Percentiles rank a stretch among this genome's conserved stretches.
Evolutionary conservation across 30 jellyfish, hydroid and myxozoan species (phyloP).

Genomic region (Hydractinia symbiolongicarpus): DNA sequence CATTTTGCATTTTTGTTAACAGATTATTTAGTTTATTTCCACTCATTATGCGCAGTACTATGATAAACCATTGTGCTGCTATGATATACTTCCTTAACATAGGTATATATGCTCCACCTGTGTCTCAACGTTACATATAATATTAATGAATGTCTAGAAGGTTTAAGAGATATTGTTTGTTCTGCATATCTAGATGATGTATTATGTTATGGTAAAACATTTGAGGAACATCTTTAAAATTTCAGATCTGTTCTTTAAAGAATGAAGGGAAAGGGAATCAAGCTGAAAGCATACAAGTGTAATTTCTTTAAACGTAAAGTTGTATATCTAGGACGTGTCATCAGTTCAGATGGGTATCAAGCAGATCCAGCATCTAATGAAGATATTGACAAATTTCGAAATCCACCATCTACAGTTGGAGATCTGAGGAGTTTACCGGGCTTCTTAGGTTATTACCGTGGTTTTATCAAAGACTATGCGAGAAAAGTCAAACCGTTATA

Average conservation of each 20-base stretch:
- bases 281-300: constrained; percentile 46
- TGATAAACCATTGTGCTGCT: neutral
- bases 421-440: constrained; percentile 10
- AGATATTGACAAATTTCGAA: constrained; percentile 14
- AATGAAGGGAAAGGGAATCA: constrained; percentile 26
- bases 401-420: constrained; percentile 22
- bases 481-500: constrained; percentile 27
- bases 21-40: neutral
- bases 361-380: constrained; percentile 24
- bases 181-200: no score
- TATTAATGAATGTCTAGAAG: no score
- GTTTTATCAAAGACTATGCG: constrained; percentile 31
- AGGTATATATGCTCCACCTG: constrained; percentile 41
- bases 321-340: constrained; percentile 34
- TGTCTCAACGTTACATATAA: no score
- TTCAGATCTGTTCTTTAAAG: no score
- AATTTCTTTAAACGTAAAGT: constrained; percentile 37
- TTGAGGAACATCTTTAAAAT: no score
- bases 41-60: neutral
- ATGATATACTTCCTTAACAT: neutral
- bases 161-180: no score
- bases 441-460: constrained; percentile 31
- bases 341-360: constrained; percentile 30
- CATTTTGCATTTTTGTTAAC: no score
- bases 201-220: no score